Evolutionary conservation across 1,140 invertebrate species (phyloP).

Genomic region (Kradibia gibbosae): DNA sequence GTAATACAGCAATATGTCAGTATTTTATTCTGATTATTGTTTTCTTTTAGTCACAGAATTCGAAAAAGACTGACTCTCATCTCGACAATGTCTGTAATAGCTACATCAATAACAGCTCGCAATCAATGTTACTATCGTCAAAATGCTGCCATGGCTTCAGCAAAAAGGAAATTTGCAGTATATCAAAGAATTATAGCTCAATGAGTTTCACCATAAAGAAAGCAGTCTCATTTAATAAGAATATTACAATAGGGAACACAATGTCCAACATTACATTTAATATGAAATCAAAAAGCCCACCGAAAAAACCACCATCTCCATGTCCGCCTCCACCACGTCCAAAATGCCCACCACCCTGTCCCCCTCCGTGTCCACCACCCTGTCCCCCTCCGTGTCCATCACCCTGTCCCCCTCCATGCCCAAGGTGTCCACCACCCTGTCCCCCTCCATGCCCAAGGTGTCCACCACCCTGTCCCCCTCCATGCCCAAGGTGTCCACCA

Average conservation of each 20-base stretch:
- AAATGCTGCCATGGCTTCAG: not conserved
- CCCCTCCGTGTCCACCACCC: not conserved
- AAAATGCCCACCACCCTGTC: not conserved
- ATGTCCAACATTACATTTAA: not conserved
- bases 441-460: not conserved
- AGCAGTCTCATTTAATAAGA: not conserved
- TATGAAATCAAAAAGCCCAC: not conserved
- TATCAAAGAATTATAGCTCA: not conserved
- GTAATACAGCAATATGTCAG: too few relatives aligned
- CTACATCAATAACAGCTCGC: not conserved
- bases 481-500: constrained; percentile 4
- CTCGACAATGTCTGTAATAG: not conserved
- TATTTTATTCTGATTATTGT: not conserved
- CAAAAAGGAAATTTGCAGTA: not conserved
- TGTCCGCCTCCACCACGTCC: constrained; percentile 9
- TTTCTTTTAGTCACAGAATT: constrained; percentile 10
- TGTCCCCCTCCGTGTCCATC: constrained; percentile 41
- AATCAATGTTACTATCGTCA: not conserved
- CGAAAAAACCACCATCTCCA: constrained; percentile 34
- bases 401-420: constrained; percentile 53
- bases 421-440: not conserved
- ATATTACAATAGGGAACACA: not conserved
- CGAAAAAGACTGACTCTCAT: not conserved
- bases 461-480: not conserved
- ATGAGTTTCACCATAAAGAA: not conserved